phyloP scores from a whole-genome alignment of 2,888 invertebrate species.

The Eilema depressum region DNA sequence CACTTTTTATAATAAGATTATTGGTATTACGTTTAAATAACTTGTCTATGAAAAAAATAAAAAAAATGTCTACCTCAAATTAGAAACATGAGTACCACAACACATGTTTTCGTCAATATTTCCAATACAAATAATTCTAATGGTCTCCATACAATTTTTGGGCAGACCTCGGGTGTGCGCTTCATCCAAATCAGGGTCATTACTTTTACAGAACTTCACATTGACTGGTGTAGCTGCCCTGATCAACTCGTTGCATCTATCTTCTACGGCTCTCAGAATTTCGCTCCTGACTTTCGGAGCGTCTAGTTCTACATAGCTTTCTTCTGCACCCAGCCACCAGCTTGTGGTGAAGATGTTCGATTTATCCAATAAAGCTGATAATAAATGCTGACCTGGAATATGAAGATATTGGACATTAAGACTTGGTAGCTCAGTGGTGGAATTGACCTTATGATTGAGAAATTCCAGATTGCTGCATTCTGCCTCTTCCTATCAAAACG shows the following conservation, averaged over 20 bases:
- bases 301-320: slow-evolving; percentile 90
- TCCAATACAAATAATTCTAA: slow-evolving; percentile 92
- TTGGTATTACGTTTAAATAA: neutral
- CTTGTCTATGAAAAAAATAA: neutral
- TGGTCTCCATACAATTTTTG: slow-evolving; percentile 91
- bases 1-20: too few relatives aligned
- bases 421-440: neutral
- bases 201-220: slow-evolving; percentile 88
- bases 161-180: slow-evolving; percentile 91
- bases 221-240: slow-evolving; percentile 88
- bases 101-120: slow-evolving; percentile 94
- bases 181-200: slow-evolving; percentile 87
- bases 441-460: too few relatives aligned
- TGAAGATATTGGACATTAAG: neutral
- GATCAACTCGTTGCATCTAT: slow-evolving; percentile 90
- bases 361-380: slow-evolving; percentile 92
- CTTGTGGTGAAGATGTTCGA: slow-evolving; percentile 91
- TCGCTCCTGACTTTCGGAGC: slow-evolving; percentile 83
- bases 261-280: slow-evolving; percentile 86
- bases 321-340: slow-evolving; percentile 93
- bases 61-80: slow-evolving; percentile 83
- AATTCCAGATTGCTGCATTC: too few relatives aligned
- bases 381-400: slow-evolving; percentile 91
- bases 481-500: too few relatives aligned
- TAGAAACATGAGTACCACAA: slow-evolving; percentile 95